Base-by-base conservation (phyloP, 2,797 vertebrate species). In the Pyrocephalus nanus region DNA sequence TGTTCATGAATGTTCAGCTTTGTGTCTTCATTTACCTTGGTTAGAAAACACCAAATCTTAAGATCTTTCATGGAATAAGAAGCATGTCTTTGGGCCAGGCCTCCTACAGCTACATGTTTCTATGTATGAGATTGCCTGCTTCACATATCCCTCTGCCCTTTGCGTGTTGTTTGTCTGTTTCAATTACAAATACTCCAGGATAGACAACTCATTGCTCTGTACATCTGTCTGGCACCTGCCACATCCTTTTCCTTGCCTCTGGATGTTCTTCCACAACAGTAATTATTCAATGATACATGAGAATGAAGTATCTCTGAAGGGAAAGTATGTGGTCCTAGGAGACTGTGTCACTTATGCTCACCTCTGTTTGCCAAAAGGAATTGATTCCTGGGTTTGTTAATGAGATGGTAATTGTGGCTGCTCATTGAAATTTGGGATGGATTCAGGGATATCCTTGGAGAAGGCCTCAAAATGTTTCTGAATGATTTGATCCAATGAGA, bases 211-310 rank as follows among this genome's bases (percentile, higher is more conserved):
- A 69, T 18, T 18, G 1, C 70, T 81, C 15, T 38, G 51, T 78
- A 87, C 88, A 87, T 93, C 95, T 91, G 71, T 26, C 54, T 85
- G 72, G 64, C 86, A 95, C 86, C 67, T 88, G 86, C 51, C 71
- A 61, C 3, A 9, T 8, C 86, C 69, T 64, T 77, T 20, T 26
- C 30, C 50, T 77, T 76, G 45, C 9, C 57, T 87, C 57, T 89
- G 55, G 36, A 73, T 73, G 36, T 76, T 73, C 67, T 75, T 25
- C 62, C 43, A 55, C 17, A 45, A 53, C 20, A 66, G 34, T 13
- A 86, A 66, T 61, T 60, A 75, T 51, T 75, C 36, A 84, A 23
- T 20, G 23, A 75, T n/a, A 45, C 12, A 26, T 3, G 36, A 80
- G 77, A 89, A 92, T 57, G 14, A 87, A 48, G 12, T 77, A 12